Evolutionary conservation across 2,113 vertebrate genomes (phyloP).

Genomic region (Jacana jacana): DNA sequence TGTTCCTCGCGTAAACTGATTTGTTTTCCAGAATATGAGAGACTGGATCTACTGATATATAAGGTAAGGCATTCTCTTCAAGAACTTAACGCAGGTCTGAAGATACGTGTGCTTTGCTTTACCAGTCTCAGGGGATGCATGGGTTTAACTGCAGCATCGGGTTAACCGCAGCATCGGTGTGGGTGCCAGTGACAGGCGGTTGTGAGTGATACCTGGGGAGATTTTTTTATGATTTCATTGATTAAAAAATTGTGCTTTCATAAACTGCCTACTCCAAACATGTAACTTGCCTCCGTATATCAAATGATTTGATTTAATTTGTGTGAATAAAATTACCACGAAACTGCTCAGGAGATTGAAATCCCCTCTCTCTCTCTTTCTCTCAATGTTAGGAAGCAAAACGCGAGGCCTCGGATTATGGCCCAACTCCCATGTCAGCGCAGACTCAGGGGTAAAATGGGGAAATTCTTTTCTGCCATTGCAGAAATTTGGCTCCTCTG

Average conservation of each 20-base stretch:
- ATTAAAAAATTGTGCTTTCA: not conserved
- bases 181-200: not conserved
- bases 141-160: not conserved
- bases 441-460: not conserved
- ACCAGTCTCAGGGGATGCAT: not conserved
- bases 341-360: not conserved
- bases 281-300: not conserved
- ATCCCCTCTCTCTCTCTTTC: not conserved
- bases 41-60: constrained; percentile 72
- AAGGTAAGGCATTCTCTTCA: constrained; percentile 77
- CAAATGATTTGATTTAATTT: not conserved
- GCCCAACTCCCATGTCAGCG: not conserved
- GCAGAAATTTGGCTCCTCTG: not conserved
- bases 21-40: constrained; percentile 83
- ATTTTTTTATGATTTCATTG: not conserved
- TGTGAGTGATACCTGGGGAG: not conserved
- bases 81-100: constrained; percentile 79
- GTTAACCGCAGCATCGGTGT: not conserved
- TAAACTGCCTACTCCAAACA: not conserved
- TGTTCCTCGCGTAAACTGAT: constrained; percentile 75
- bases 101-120: constrained; percentile 48
- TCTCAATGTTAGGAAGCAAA: not conserved
- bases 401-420: not conserved
- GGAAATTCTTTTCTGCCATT: not conserved
- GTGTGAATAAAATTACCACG: not conserved